Base-by-base conservation (phyloP, 2,888 invertebrate species). In the Cryptus armator region DNA sequence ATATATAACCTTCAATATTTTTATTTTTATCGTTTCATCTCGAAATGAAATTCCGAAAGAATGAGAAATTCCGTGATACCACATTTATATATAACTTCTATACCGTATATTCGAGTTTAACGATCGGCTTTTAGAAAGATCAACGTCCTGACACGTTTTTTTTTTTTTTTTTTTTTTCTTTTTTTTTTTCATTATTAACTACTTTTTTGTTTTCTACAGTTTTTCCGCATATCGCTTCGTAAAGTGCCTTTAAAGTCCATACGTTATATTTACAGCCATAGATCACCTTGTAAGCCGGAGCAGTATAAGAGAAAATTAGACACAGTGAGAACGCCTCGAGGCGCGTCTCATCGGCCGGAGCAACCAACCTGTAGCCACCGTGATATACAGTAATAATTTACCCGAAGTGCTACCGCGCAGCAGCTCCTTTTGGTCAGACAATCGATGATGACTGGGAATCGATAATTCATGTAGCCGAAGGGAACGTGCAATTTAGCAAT, bases 371-470 rank as follows among this genome's bases (percentile, higher is more conserved):
- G 48, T 48, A n/a, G 48, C 48, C 12, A 48, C n/a, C 48, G n/a
- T 48, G 48, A 37, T 37, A 48, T 48, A 48, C 48, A 64, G 62
- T 64, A n/a, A 66, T 66, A 66, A 43, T 66, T 66, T 43, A 32
- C 29, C 12, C 32, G 10, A 12, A 37, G 14, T n/a, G 48, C 48
- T 48, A 48, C 48, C n/a, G 48, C 12, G n/a, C 48, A n/a, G 37
- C 37, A 37, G 24, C 29, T 64, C 44, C 16, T 6, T 14, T 16
- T n/a, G 16, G 16, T n/a, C 5, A 16, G 43, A 66, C 37, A 43
- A 43, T 66, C 37, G 37, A 66, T 66, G 66, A 66, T 16, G 44
- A 66, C 7, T 43, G 16, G 43, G 14, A 16, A 66, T 66, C 66
- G 16, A 66, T 66, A 43, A 66, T 64, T 64, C 64, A 64, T n/a